Conservation (phyloP, 2,113 vertebrate species). For the Corydoras sp. region DNA sequence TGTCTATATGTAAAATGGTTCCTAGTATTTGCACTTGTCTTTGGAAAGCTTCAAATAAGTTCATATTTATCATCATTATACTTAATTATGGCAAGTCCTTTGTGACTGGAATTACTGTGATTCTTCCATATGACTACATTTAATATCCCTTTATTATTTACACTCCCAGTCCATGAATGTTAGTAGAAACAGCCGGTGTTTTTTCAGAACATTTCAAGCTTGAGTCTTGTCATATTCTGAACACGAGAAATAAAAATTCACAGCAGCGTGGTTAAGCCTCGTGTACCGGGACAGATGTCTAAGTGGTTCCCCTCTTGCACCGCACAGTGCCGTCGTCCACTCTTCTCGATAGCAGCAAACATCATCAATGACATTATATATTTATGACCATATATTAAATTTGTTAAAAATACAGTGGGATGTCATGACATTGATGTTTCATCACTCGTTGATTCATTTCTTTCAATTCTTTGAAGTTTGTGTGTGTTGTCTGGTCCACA, state of each 20-base stretch:
- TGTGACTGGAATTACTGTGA: slow-evolving; percentile 9
- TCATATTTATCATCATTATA: slow-evolving; percentile 1
- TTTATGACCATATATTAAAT: slow-evolving; percentile 50
- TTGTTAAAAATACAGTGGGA: slow-evolving; percentile 46
- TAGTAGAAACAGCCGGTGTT: too few species aligned
- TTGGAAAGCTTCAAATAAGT: slow-evolving; percentile 56
- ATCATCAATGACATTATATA: slow-evolving; percentile 43
- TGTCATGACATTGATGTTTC: slow-evolving; percentile 16
- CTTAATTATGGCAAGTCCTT: background rate
- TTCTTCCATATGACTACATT: slow-evolving; percentile 49
- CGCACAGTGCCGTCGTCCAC: slow-evolving; percentile 47
- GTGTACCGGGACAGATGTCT: background rate
- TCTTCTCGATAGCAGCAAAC: slow-evolving; percentile 62
- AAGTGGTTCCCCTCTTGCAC: slow-evolving; percentile 46
- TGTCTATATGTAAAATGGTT: slow-evolving; percentile 45
- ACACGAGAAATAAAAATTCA: slow-evolving; percentile 30
- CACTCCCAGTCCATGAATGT: slow-evolving; percentile 11
- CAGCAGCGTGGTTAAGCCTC: slow-evolving; percentile 54
- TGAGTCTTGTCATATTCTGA: too few species aligned
- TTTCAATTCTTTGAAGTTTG: slow-evolving; percentile 7
- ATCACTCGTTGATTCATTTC: background rate
- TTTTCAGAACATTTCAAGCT: too few species aligned
- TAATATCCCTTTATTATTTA: slow-evolving; percentile 55
- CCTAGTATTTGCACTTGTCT: slow-evolving; percentile 49
- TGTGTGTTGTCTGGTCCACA: slow-evolving; percentile 68